Base-by-base conservation (phyloP, 2,888 invertebrate species). In the Drosophila neonasuta region DNA sequence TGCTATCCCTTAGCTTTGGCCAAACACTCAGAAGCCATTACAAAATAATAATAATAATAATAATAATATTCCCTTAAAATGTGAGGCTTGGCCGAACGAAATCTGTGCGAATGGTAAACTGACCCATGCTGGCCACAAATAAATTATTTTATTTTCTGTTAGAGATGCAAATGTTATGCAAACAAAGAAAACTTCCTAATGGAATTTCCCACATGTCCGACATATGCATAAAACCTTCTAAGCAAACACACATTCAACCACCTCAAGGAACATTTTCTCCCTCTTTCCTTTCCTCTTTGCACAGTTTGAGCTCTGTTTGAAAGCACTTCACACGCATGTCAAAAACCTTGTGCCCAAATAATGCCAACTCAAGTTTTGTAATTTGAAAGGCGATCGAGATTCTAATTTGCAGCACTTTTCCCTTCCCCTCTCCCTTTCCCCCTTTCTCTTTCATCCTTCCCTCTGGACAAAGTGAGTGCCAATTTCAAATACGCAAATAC, bases 1-100 rank as follows among this genome's bases (percentile, higher is more conserved):
- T 71, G 80, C 71, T 69, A 62, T 67, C 46, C 54, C 29, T 1
- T 20, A 36, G 50, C 54, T 64, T 58, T 51, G 67, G 68, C 71
- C 71, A 78, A 78, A 73, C 85, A 86, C 85, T 86, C 71, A 62
- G 84, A 83, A 79, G 62, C 87, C 87, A 86, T 86, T 86, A 86
- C 87, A 81, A 84, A 80, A 87, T 81, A 86, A 79, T 81, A 86
- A 80, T 79, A 85, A 79, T 79, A 84, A 81, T 76, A 82, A 81
- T 76, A 82, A 81, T 75, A 80, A 86, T 79, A 84, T 79, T 79
- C 80, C 68, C 68, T 69, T 65, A 73, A 75, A 63, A 73, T 62
- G 44, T 64, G 61, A 49, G 65, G 54, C 68, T 71, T 61, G 52
- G 13, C 15, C 64, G 55, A 52, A 24, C 20, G 6, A 70, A 63